phyloP scores from a whole-genome alignment of 2,113 vertebrate genomes.

The Sigmodon hispidus region DNA sequence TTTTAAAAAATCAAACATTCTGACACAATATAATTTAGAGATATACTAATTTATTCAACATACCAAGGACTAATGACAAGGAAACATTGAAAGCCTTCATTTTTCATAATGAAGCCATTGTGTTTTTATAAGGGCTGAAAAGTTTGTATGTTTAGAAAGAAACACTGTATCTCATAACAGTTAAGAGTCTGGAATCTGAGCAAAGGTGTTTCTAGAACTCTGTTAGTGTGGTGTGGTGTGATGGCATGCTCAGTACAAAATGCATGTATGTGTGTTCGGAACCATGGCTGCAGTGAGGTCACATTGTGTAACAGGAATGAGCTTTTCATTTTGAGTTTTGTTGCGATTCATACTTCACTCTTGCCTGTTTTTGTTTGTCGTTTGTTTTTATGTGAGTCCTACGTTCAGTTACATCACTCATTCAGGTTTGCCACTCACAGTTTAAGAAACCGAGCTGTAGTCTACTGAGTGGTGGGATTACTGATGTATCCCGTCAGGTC shows the following conservation, averaged over 20 bases:
- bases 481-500: background rate
- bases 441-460: background rate
- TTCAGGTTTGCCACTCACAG: background rate
- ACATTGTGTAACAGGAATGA: background rate
- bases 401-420: too few relatives aligned
- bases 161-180: background rate
- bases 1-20: background rate
- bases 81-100: background rate
- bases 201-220: too few relatives aligned
- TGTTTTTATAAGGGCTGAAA: background rate
- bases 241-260: background rate
- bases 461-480: background rate
- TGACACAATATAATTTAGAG: background rate
- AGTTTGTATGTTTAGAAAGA: background rate
- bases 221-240: background rate
- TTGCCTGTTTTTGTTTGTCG: background rate
- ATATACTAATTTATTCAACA: background rate
- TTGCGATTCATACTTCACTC: background rate
- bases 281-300: background rate
- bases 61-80: background rate
- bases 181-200: background rate
- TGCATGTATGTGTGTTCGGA: background rate
- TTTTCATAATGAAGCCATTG: background rate
- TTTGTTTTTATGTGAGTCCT: background rate
- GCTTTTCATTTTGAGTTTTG: background rate